These are phyloP conservation scores for Heliconius eleuchia DNA, from an alignment of 1,140 invertebrate genomes.

Conservation along the genomic window DNA sequence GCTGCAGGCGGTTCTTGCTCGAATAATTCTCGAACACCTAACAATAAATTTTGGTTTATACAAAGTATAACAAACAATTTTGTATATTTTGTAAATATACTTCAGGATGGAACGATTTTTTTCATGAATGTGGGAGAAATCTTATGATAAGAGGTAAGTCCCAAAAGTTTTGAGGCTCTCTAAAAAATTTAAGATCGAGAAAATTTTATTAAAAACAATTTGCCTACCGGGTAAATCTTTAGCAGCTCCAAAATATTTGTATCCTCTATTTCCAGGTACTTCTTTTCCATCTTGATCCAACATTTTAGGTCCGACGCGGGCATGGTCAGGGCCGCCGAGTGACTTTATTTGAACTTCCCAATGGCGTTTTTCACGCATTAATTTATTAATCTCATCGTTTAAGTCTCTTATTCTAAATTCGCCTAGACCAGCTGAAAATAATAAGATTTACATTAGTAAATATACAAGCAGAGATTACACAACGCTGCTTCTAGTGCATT, in stretches of 20 bases:
- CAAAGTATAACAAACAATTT: too few relatives aligned
- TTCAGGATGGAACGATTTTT: too few relatives aligned
- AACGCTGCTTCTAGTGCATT: too few relatives aligned
- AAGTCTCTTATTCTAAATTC: slow-evolving; percentile 98
- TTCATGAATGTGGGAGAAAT: too few relatives aligned
- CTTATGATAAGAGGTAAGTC: too few relatives aligned
- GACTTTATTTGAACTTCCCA: slow-evolving; percentile 99
- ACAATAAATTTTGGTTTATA: neutral
- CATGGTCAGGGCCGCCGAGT: slow-evolving; percentile 97
- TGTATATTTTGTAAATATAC: too few relatives aligned
- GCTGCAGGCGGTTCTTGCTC: slow-evolving; percentile 96
- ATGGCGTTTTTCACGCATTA: slow-evolving; percentile 96
- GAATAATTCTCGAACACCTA: slow-evolving; percentile 97
- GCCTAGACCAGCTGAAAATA: slow-evolving; percentile 92
- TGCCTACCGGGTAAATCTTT: slow-evolving; percentile 94
- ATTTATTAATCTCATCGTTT: slow-evolving; percentile 99
- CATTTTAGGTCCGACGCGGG: slow-evolving; percentile 95
- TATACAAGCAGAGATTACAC: too few relatives aligned
- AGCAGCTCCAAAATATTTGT: slow-evolving; percentile 99
- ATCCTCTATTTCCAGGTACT: slow-evolving; percentile 98
- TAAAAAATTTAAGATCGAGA: neutral
- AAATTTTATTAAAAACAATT: neutral
- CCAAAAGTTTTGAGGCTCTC: too few relatives aligned
- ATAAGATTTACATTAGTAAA: too few relatives aligned
- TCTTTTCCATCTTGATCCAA: slow-evolving; percentile 98